Conservation (phyloP, 2,113 vertebrate genomes). For the Atractosteus spatula region DNA sequence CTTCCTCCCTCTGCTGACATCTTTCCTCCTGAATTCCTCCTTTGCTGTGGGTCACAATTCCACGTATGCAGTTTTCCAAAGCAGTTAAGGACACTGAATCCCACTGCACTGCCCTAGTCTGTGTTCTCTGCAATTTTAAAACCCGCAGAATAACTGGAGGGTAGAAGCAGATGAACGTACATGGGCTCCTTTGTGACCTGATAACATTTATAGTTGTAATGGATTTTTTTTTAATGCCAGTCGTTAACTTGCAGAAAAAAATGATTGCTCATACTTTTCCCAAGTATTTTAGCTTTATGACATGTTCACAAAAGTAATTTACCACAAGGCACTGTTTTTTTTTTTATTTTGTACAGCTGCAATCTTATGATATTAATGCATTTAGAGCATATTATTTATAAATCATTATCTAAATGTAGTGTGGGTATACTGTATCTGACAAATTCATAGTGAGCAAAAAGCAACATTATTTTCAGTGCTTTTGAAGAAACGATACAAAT, state of each 20-base stretch:
- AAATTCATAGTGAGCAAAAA: too few relatives aligned
- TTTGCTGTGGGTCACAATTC: slow-evolving; percentile 32
- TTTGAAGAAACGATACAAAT: too few relatives aligned
- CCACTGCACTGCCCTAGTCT: too few relatives aligned
- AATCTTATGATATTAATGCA: too few relatives aligned
- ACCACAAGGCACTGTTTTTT: too few relatives aligned
- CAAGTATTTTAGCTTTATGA: slow-evolving; percentile 77
- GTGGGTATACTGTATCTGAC: too few relatives aligned
- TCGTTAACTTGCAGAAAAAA: slow-evolving; percentile 68
- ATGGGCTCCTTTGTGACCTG: slow-evolving; percentile 56
- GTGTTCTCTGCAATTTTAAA: too few relatives aligned
- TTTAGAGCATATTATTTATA: too few relatives aligned
- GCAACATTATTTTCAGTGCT: too few relatives aligned
- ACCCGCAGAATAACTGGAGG: slow-evolving; percentile 32
- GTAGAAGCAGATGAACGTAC: slow-evolving; percentile 37
- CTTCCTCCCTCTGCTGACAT: slow-evolving; percentile 1
- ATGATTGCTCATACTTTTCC: slow-evolving; percentile 66
- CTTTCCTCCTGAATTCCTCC: slow-evolving; percentile 15
- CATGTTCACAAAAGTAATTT: slow-evolving; percentile 63
- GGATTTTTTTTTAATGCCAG: slow-evolving; percentile 73
- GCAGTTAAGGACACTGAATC: slow-evolving; percentile 33
- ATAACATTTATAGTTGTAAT: slow-evolving; percentile 81
- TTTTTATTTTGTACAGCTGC: too few relatives aligned
- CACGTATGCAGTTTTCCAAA: slow-evolving; percentile 8
- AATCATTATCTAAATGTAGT: too few relatives aligned